Evolutionary conservation across 2,888 invertebrate genomes (phyloP).

Genomic region (Calameuta idolon): DNA sequence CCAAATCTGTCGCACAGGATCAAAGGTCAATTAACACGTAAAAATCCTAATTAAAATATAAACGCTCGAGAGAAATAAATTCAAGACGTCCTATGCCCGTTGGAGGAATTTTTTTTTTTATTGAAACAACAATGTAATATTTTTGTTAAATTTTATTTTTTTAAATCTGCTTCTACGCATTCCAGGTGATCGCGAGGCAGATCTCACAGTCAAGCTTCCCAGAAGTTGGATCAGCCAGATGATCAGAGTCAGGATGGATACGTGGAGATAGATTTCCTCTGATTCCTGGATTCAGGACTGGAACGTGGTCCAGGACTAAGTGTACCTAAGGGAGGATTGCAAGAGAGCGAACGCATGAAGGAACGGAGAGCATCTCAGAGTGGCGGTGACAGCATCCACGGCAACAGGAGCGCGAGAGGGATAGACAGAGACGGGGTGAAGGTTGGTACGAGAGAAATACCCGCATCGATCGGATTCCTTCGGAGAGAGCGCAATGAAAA

Average conservation of each 20-base stretch:
- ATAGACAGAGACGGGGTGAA: background rate
- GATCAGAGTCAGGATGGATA: background rate
- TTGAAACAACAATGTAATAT: background rate
- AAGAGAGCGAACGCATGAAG: background rate
- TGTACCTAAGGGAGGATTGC: background rate
- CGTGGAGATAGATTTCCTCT: constrained; percentile 2
- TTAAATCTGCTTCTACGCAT: background rate
- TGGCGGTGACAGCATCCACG: background rate
- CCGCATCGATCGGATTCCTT: constrained; percentile 44
- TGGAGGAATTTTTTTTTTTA: background rate
- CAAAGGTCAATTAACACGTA: background rate
- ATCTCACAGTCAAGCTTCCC: background rate
- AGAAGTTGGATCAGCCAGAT: background rate
- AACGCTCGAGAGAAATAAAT: background rate
- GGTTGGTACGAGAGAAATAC: constrained; percentile 33
- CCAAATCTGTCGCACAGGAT: background rate
- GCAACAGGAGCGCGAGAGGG: background rate
- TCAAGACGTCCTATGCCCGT: background rate
- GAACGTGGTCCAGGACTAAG: background rate
- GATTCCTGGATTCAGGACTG: background rate
- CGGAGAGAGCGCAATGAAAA: constrained; percentile 44
- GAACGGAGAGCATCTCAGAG: background rate
- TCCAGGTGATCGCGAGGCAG: no score
- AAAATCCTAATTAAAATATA: background rate
- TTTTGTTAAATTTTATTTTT: background rate